phyloP scores from a whole-genome alignment of 1,140 invertebrate genomes.

The Drosophila ficusphila region DNA sequence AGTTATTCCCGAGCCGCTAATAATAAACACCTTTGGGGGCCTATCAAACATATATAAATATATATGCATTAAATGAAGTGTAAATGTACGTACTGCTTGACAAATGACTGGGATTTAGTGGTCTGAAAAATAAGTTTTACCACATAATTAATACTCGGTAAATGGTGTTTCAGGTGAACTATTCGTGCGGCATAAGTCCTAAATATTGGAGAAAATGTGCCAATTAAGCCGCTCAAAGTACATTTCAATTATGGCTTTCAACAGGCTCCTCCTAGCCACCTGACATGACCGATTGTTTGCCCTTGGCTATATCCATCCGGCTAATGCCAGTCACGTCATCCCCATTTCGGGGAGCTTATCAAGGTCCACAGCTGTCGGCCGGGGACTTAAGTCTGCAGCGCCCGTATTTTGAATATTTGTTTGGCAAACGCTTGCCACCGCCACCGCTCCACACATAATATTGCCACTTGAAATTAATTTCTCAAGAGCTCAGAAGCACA shows the following conservation, averaged over 20 bases:
- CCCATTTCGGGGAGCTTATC: slow-evolving; percentile 28
- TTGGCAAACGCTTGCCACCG: slow-evolving; percentile 61
- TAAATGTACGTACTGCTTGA: slow-evolving; percentile 23
- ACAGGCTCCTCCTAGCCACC: neutral
- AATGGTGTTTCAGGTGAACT: neutral
- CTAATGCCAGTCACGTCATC: slow-evolving; percentile 41
- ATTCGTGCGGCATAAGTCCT: neutral
- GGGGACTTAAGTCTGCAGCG: slow-evolving; percentile 28
- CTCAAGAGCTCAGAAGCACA: slow-evolving; percentile 80
- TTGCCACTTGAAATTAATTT: slow-evolving; percentile 82
- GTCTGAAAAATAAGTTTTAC: neutral
- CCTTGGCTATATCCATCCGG: slow-evolving; percentile 4
- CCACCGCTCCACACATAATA: slow-evolving; percentile 56
- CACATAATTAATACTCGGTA: slow-evolving; percentile 33
- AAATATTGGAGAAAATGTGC: slow-evolving; percentile 3
- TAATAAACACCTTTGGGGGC: slow-evolving; percentile 76
- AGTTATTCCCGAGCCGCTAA: slow-evolving; percentile 76
- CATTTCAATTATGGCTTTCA: slow-evolving; percentile 32
- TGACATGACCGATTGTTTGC: slow-evolving; percentile 12
- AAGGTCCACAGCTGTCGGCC: slow-evolving; percentile 34
- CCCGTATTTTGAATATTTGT: slow-evolving; percentile 79
- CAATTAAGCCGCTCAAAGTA: slow-evolving; percentile 39
- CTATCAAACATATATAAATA: slow-evolving; percentile 71
- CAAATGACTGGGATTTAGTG: slow-evolving; percentile 30
- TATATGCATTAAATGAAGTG: slow-evolving; percentile 52